Base-by-base conservation (phyloP, 2,888 invertebrate genomes). In the Scaptomyza caliginosa region DNA sequence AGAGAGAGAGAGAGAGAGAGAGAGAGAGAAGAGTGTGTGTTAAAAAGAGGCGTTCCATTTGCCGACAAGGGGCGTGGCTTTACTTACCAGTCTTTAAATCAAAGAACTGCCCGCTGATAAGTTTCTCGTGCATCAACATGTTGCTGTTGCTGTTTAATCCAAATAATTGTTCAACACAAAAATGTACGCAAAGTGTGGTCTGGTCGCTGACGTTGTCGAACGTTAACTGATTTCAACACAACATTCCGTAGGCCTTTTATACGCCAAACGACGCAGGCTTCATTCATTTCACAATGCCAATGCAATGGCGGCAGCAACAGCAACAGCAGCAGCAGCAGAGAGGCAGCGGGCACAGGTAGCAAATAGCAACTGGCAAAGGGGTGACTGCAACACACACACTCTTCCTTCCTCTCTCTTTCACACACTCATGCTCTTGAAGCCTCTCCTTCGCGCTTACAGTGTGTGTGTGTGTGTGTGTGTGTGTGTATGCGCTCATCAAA, bases 81-180 rank as follows among this genome's bases (percentile, higher is more conserved):
- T 64, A 88, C 88, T 89, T 67, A 90, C 90, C 90, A 55, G 85
- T 88, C 79, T 90, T 90, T 2, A 90, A 67, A 74, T 90, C 91
- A 64, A 90, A 76, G 69, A 91, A 90, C 63, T 90, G 88, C 40
- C 89, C 89, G 5, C 90, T 62, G 60, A 90, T 78, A 19, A 89
- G 60, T 78, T 90, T 90, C 66, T 90, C 90, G 71, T 90, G 90
- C 58, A 91, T 85, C 86, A 90, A 85, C 88, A 88, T 90, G n/a
- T 30, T 52, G 46, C 30, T 46, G 30, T 4, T 5, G 54, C 13
- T 68, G 39, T 39, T 21, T 69, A 66, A 62, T 79, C 67, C 73
- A 70, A 73, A 60, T n/a, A 49, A 34, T 58, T 71, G 72, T 71
- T 38, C 7, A 32, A 70, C 50, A 51, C 42, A 24, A 63, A 48